phyloP scores from a whole-genome alignment of 1,140 invertebrate species.

The Hestina assimilis region DNA sequence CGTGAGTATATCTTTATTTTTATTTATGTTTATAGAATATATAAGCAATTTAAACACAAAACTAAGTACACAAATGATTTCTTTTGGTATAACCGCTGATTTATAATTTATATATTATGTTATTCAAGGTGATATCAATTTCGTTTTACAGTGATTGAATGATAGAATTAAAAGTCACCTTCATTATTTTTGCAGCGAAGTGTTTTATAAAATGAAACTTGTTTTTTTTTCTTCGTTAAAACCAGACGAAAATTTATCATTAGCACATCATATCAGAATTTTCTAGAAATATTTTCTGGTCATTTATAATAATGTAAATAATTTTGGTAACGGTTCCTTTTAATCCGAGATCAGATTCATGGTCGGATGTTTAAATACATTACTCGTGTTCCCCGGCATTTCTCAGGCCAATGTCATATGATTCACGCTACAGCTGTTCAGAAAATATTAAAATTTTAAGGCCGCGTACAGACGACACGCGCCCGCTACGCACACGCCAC shows the following conservation, averaged over 20 bases:
- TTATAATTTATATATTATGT: too few relatives aligned
- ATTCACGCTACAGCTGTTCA: constrained; percentile 70
- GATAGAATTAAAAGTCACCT: constrained; percentile 13
- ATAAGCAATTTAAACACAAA: too few relatives aligned
- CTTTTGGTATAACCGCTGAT: too few relatives aligned
- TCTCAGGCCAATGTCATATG: constrained; percentile 66
- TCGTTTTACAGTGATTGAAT: too few relatives aligned
- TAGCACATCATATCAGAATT: constrained; percentile 50
- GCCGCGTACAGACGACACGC: too few relatives aligned
- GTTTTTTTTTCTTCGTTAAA: constrained; percentile 55
- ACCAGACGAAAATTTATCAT: constrained; percentile 53
- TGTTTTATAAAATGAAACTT: constrained; percentile 36
- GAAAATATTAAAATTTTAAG: constrained; percentile 58
- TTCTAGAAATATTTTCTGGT: constrained; percentile 38
- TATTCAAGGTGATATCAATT: too few relatives aligned
- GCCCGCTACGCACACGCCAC: too few relatives aligned
- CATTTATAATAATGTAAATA: constrained; percentile 24
- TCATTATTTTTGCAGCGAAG: constrained; percentile 5
- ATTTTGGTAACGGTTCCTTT: constrained; percentile 40
- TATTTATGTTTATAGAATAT: constrained; percentile 1
- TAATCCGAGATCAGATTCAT: constrained; percentile 58
- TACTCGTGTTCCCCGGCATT: constrained; percentile 50
- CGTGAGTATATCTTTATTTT: constrained; percentile 67
- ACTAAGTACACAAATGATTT: too few relatives aligned
- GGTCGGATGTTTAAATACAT: constrained; percentile 53